Evolutionary conservation across 2,888 invertebrate genomes (phyloP), one percentile per base, ranked within the genome.

Genomic region (Lycophotia porphyrea): DNA sequence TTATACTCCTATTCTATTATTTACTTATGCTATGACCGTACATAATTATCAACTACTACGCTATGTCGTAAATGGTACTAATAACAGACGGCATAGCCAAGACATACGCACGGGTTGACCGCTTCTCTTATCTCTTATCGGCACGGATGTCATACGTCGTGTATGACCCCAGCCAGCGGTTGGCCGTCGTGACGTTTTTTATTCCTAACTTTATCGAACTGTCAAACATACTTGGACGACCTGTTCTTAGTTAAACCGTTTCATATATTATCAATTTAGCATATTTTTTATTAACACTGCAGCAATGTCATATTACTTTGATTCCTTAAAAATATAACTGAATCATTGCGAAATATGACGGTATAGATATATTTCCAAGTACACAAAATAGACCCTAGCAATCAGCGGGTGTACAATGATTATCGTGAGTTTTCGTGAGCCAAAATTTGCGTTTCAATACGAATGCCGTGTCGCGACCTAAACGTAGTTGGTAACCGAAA

Each of bases 401-500:
- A 70, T 80, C 79, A 80, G 76, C 77, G 73, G 70, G 71, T 34
- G 36, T 74, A 74, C 39, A 82, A 74, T 80, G 67, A 76, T 87
- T 88, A 85, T 87, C 4, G 9, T 60, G 9, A 34, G 34, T 31
- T 34, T 39, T 63, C 76, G 84, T 89, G 84, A 74, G 69, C 81
- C 87, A 84, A 91, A 90, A 90, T 92, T 89, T 87, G 84, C 89
- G 88, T 90, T 89, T 91, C 85, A 90, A 88, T 88, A 80, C 88
- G 87, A 88, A 86, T 89, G 91, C 86, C 84, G 78, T 88, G 88
- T 87, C 87, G 88, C 87, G 82, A 88, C 89, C 88, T 91, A 91
- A 92, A 91, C 91, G 87, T 89, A 84, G 90, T 90, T 90, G 86
- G 81, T 83, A 87, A 89, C 94, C 92, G 93, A 96, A 96, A 95